Conservation (phyloP, 1,140 invertebrate species). For the Drosophila kepulauana region DNA sequence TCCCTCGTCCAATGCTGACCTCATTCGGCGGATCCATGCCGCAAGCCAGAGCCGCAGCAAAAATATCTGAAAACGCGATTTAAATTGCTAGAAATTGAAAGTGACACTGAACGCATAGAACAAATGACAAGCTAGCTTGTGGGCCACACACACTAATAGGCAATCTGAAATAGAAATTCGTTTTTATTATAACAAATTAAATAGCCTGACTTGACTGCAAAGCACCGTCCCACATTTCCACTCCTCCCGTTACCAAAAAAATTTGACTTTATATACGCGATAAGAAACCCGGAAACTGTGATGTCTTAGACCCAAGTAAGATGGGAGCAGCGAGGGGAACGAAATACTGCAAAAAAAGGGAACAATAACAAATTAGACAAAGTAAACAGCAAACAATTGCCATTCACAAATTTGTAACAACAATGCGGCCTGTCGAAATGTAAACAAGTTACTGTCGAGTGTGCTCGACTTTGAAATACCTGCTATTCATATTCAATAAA, state of each 20-base stretch:
- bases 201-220: slow-evolving; percentile 1
- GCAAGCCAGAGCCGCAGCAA: neutral
- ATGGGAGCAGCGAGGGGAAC: neutral
- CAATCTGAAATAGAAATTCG: slow-evolving; percentile 47
- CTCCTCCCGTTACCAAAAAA: neutral
- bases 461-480: no score
- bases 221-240: neutral
- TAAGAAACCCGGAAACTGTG: slow-evolving; percentile 26
- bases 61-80: slow-evolving; percentile 67
- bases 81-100: slow-evolving; percentile 82
- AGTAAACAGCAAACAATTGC: slow-evolving; percentile 47
- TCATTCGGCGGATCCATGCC: slow-evolving; percentile 62
- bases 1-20: slow-evolving; percentile 45
- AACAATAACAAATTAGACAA: slow-evolving; percentile 45
- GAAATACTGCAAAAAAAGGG: slow-evolving; percentile 9
- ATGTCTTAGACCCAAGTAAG: slow-evolving; percentile 7
- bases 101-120: slow-evolving; percentile 67
- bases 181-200: slow-evolving; percentile 61
- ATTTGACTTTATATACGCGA: slow-evolving; percentile 8
- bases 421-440: slow-evolving; percentile 10
- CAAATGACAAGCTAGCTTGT: slow-evolving; percentile 48
- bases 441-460: no score
- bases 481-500: no score
- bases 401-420: slow-evolving; percentile 37
- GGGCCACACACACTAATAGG: slow-evolving; percentile 8